Evolutionary conservation across 2,888 invertebrate species (phyloP), one percentile per base, ranked within the genome.

Genomic region (Volucella bombylans): DNA sequence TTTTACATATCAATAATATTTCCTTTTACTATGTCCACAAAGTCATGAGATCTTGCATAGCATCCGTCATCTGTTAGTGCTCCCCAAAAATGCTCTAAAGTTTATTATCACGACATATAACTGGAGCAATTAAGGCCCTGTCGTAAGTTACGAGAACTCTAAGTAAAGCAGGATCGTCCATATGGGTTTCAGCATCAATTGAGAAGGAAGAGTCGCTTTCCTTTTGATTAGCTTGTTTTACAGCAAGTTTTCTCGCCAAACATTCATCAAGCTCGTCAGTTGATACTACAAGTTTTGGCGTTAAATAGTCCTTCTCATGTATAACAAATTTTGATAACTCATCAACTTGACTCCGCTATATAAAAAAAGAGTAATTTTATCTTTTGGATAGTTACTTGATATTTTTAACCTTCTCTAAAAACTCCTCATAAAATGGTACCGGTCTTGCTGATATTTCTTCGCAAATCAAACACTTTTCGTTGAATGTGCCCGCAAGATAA

Each of bases 11-110:
- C 99, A 88, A 94, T 93, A 89, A 95, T 94, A 86, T 95, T 94
- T 87, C 94, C 93, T 88, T 97, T 95, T 0, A 98, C 96, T 88
- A 99, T 97, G 87, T 98, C 97, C 95, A 98, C 96, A 90, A 99
- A 99, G 91, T 99, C 99, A 68, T 95, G 94, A 0, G 99, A 98
- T 76, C 99, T 94, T 0, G 97, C 97, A 92, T 99, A 99, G 92
- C 95, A 99, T 0, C 99, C 99, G 73, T 96, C 95, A 0, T 95
- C 93, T 86, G 95, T 96, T 54, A 99, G 93, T 0, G 98, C 97
- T 0, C 99, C 99, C 99, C 99, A 99, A 92, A 99, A 99, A 91
- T 99, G 85, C 98, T 98, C 99, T 99, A 99, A 4, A 98, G 95
- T 89, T 97, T 96, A 47, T 95, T 96, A 1, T 96, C 95, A 52